Evolutionary conservation across 2,888 invertebrate species (phyloP).

Genomic region (Tortricodes alternella): DNA sequence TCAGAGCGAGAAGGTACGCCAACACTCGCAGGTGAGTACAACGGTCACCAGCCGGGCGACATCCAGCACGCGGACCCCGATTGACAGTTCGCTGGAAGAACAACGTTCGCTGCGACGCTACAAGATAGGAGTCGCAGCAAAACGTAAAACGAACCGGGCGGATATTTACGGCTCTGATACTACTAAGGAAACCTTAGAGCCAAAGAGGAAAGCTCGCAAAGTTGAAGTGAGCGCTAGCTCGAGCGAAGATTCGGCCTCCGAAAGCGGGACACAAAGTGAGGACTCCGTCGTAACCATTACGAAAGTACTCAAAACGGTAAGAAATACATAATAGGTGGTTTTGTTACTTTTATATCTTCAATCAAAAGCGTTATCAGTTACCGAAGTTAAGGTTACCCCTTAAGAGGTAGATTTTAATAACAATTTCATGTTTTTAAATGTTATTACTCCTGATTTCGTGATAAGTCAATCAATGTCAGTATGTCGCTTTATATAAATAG

Average conservation of each 20-base stretch:
- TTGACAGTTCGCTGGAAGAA: background rate
- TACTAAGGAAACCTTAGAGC: conserved; percentile 21
- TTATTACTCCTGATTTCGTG: no score
- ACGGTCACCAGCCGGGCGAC: background rate
- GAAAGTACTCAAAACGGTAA: conserved; percentile 8
- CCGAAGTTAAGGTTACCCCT: no score
- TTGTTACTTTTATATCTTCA: no score
- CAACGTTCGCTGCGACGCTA: background rate
- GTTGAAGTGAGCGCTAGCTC: background rate
- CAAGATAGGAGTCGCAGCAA: background rate
- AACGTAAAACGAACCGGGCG: background rate
- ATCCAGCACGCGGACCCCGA: background rate
- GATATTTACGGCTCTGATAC: background rate
- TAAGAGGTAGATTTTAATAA: no score
- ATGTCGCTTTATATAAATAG: background rate
- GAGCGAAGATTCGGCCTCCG: conserved; percentile 37
- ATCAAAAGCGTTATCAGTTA: no score
- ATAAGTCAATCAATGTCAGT: no score
- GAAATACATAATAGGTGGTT: no score
- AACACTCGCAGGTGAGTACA: background rate
- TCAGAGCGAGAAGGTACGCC: background rate
- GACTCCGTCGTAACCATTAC: conserved; percentile 30
- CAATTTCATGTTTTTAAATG: no score
- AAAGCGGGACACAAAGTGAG: conserved; percentile 40
- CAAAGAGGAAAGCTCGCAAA: conserved; percentile 10